Percentiles rank a stretch among this genome's conserved stretches.
phyloP scores from a whole-genome alignment of 2,888 invertebrate species.

The Folsomia candida region DNA sequence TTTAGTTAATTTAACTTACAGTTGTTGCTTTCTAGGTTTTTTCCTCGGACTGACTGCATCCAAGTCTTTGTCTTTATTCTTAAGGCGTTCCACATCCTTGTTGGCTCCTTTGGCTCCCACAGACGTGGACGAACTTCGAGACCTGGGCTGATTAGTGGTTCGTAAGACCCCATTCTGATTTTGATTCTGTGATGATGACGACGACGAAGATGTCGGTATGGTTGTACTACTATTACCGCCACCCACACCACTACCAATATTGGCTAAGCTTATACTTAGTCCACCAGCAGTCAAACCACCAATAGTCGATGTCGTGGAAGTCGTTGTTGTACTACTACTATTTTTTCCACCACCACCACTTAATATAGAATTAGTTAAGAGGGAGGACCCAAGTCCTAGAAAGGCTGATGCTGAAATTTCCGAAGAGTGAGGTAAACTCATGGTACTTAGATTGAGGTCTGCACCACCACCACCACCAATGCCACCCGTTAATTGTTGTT shows the following conservation, averaged over 20 bases:
- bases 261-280: not conserved
- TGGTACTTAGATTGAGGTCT: not conserved
- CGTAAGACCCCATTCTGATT: slow-evolving; percentile 45
- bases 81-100: slow-evolving; percentile 46
- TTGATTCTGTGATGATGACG: slow-evolving; percentile 8
- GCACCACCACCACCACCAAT: not conserved
- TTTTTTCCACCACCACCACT: not conserved
- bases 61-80: slow-evolving; percentile 36
- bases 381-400: not conserved
- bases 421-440: not conserved
- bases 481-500: slow-evolving; percentile 27
- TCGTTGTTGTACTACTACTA: not conserved
- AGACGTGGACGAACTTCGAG: slow-evolving; percentile 27
- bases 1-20: slow-evolving; percentile 66
- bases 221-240: slow-evolving; percentile 4
- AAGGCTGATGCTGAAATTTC: not conserved
- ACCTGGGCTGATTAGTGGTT: slow-evolving; percentile 23
- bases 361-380: not conserved
- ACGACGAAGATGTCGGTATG: not conserved
- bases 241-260: not conserved
- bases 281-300: slow-evolving; percentile 13
- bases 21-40: slow-evolving; percentile 84
- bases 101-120: slow-evolving; percentile 38
- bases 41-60: slow-evolving; percentile 74
- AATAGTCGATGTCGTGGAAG: not conserved